Conservation (phyloP, 2,113 vertebrate genomes). For the Leptodactylus fuscus region DNA sequence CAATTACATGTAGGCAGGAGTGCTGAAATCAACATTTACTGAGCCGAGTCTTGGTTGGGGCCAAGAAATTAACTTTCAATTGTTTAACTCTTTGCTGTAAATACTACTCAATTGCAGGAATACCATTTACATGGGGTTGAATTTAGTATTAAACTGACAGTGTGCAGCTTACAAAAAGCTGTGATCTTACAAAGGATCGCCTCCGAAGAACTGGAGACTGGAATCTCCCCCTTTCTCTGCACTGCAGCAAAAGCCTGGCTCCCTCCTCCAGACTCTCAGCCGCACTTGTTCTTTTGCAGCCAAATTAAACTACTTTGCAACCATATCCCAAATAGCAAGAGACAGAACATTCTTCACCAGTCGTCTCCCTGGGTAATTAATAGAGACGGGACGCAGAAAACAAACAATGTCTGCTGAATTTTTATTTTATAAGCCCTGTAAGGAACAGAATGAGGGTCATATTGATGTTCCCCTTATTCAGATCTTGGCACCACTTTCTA, state of each 20-base stretch:
- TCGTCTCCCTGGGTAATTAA: background rate
- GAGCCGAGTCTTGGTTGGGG: background rate
- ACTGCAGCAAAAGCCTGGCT: background rate
- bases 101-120: too few species aligned
- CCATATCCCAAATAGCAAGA: background rate
- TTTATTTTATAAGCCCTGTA: background rate
- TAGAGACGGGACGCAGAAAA: background rate
- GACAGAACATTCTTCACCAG: background rate
- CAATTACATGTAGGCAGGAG: background rate
- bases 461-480: background rate
- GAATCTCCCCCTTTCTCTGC: too few species aligned
- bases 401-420: conserved; percentile 6
- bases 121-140: too few species aligned
- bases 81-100: background rate
- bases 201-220: too few species aligned
- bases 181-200: too few species aligned
- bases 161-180: too few species aligned
- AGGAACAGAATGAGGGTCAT: background rate
- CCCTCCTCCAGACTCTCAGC: background rate
- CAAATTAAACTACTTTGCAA: conserved; percentile 1
- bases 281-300: background rate
- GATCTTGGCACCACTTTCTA: background rate
- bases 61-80: background rate
- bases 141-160: too few species aligned
- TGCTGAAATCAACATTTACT: background rate